Base-by-base conservation (phyloP, 2,113 vertebrate species). In the Sceloporus undulatus region DNA sequence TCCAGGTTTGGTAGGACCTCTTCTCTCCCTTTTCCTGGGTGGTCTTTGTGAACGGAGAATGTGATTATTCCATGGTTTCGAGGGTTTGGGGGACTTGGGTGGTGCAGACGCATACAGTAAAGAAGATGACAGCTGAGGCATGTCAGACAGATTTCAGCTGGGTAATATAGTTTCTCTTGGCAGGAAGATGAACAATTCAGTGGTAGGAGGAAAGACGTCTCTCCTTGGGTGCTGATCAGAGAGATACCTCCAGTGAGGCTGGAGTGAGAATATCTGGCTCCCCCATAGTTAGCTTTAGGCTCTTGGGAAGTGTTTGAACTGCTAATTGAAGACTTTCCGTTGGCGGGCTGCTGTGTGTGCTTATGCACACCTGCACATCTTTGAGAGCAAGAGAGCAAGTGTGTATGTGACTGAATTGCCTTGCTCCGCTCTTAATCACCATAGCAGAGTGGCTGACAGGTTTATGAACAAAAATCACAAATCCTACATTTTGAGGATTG, bases 91-190 rank as follows among this genome's bases (percentile, higher is more conserved):
- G 25, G n/a, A 38, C 16, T 25, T 54, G 42, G 70, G 9, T n/a
- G 56, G 34, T 29, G 66, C 1, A 7, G 0, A 29, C 34, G 1
- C 34, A 34, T 1, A 11, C 59, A 1, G 73, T 73, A 27, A 76
- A 34, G 34, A 74, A 48, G 87, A 73, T 10, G 0, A 0, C 54
- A 1, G 52, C 87, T 42, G 1, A 0, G 76, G 0, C 29, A 1
- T 84, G 62, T 81, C 65, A 73, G 82, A 13, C 8, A 19, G 70
- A 75, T 0, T 1, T 71, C 29, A 13, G 10, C 85, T 52, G 29
- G 54, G 86, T 9, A 27, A 68, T 68, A 25, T 85, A 25, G 82
- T 19, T 29, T 3, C 27, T 0, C 21, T 66, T 87, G 90, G 84
- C 90, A 90, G 48, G 48, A 48, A 48, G 48, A 48, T 48, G 48